Evolutionary conservation across 2,113 vertebrate genomes (phyloP).

Genomic region (Rhea pennata): DNA sequence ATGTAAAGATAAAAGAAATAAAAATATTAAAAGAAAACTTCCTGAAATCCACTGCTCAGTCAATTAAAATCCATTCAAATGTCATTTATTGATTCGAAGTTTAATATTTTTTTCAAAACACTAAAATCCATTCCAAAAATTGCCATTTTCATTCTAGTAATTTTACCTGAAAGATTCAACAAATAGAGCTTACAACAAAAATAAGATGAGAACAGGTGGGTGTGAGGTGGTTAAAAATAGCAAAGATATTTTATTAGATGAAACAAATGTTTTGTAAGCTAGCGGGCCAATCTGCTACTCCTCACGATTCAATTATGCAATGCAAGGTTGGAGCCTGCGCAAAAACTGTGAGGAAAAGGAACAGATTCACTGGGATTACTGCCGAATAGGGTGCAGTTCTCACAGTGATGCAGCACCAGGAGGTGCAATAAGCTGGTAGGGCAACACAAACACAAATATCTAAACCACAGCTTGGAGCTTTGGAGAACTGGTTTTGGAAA

Average conservation of each 20-base stretch:
- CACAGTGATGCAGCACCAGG: not conserved
- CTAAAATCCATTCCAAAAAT: not conserved
- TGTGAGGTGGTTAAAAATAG: not conserved
- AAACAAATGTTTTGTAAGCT: not conserved
- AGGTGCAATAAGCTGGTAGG: not conserved
- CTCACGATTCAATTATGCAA: not conserved
- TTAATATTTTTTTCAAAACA: not conserved
- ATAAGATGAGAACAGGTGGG: not conserved
- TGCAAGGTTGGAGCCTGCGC: not conserved
- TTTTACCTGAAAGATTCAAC: not conserved
- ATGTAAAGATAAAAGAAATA: not conserved
- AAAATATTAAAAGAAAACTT: not conserved
- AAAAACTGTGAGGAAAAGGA: not conserved
- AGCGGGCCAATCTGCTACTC: not conserved
- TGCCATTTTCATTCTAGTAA: not conserved
- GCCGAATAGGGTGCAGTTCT: not conserved
- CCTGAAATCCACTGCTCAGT: not conserved
- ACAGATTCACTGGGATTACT: not conserved
- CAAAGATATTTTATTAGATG: not conserved
- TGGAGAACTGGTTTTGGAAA: not conserved
- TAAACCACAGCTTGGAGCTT: not conserved
- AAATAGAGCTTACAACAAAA: not conserved
- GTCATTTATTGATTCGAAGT: not conserved
- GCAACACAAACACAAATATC: not conserved
- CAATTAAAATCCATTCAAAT: not conserved